These are phyloP conservation scores for Hydrolagus colliei DNA, from an alignment of 2,797 vertebrate genomes.

Conservation along the genomic window DNA sequence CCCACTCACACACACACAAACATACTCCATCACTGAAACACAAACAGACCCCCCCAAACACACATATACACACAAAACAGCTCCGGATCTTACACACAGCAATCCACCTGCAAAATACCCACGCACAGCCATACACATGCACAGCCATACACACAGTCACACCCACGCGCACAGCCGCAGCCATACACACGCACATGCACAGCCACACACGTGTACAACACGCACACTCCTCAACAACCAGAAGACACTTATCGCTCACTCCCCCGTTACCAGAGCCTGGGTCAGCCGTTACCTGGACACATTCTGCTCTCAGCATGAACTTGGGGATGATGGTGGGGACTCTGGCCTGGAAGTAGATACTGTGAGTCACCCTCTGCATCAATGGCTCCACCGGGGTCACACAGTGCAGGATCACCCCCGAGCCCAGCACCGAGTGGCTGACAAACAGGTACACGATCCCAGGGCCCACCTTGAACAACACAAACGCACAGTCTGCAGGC, in stretches of 20 bases:
- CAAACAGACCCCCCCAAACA: too few relatives aligned
- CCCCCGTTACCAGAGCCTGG: neutral
- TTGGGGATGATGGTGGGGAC: slow-evolving; percentile 63
- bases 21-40: neutral
- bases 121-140: too few relatives aligned
- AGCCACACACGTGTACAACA: neutral
- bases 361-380: slow-evolving; percentile 69
- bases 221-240: neutral
- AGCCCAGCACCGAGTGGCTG: slow-evolving; percentile 61
- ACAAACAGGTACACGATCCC: slow-evolving; percentile 66
- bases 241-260: too few relatives aligned
- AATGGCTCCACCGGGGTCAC: slow-evolving; percentile 74
- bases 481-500: neutral
- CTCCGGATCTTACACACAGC: neutral
- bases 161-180: too few relatives aligned
- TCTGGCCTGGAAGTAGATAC: slow-evolving; percentile 65
- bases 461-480: slow-evolving; percentile 63
- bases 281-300: slow-evolving; percentile 57
- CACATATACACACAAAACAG: neutral
- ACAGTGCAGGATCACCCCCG: slow-evolving; percentile 64
- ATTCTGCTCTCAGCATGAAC: slow-evolving; percentile 64
- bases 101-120: neutral
- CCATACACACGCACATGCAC: neutral
- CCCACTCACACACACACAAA: neutral
- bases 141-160: too few relatives aligned